These are phyloP conservation scores for Todus mexicanus DNA, from an alignment of 2,797 vertebrate species.

Conservation along the genomic window DNA sequence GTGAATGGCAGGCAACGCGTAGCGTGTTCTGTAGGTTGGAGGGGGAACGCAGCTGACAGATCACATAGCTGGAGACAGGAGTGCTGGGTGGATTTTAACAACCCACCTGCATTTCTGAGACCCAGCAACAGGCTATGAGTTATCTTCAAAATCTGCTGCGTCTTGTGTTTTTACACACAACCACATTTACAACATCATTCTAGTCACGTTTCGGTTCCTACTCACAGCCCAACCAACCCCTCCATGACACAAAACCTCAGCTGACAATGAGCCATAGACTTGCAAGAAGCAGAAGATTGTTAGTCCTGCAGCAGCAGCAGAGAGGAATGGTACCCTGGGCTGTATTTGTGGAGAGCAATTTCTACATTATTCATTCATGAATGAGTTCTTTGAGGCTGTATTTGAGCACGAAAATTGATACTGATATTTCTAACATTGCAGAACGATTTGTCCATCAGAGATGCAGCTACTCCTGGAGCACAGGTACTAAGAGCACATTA, in stretches of 20 bases:
- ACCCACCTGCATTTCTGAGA: neutral
- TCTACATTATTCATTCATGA: slow-evolving; percentile 9
- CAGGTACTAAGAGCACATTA: neutral
- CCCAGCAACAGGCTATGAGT: neutral
- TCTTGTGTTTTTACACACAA: neutral
- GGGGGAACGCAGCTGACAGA: neutral
- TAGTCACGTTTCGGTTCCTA: neutral
- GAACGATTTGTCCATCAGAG: neutral
- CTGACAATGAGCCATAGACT: neutral
- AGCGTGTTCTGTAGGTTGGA: neutral
- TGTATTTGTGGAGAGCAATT: neutral
- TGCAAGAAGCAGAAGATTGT: neutral
- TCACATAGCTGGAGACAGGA: slow-evolving; percentile 3
- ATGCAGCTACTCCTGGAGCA: neutral
- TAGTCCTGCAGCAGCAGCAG: neutral
- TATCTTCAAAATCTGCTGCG: neutral
- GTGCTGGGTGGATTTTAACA: neutral
- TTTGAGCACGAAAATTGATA: neutral
- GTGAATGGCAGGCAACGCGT: neutral
- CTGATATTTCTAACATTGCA: neutral
- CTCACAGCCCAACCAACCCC: neutral
- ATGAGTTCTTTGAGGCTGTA: neutral
- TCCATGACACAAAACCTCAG: neutral
- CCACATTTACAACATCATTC: neutral
- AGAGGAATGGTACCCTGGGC: neutral